These are phyloP conservation scores for Euura saliciscinereae DNA, from an alignment of 1,140 invertebrate genomes.

Conservation along the genomic window DNA sequence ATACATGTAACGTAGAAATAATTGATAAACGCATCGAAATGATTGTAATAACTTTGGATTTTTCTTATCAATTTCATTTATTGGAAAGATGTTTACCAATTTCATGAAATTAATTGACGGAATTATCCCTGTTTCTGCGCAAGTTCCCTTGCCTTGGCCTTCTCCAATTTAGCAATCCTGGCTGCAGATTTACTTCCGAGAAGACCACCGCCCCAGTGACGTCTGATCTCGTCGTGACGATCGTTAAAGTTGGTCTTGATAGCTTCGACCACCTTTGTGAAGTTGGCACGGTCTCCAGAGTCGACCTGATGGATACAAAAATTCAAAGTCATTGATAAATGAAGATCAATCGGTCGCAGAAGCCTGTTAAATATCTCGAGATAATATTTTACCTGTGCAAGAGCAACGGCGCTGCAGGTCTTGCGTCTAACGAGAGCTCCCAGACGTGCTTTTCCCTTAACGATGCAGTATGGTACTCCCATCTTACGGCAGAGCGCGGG, in stretches of 20 bases:
- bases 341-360: too few relatives aligned
- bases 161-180: constrained; percentile 92
- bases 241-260: constrained; percentile 99
- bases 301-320: constrained; percentile 66
- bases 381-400: constrained; percentile 74
- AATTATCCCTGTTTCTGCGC: constrained; percentile 82
- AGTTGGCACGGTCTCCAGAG: constrained; percentile 80
- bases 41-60: not conserved
- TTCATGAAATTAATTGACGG: not conserved
- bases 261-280: constrained; percentile 91
- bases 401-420: constrained; percentile 85
- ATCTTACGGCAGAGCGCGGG: constrained; percentile 98
- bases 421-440: constrained; percentile 93
- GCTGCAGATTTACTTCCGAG: constrained; percentile 95
- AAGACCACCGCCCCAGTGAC: constrained; percentile 97
- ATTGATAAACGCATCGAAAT: too few relatives aligned
- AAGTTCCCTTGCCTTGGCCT: constrained; percentile 92
- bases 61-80: too few relatives aligned
- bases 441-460: constrained; percentile 96
- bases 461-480: constrained; percentile 99
- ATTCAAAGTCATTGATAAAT: too few relatives aligned
- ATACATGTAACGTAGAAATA: too few relatives aligned
- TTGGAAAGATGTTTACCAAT: not conserved
- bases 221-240: constrained; percentile 93
- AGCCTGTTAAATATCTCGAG: not conserved